Percentiles rank a stretch among this genome's conserved stretches.
phyloP scores from a whole-genome alignment of 2,113 vertebrate species.

The Corythornis vintsioides region DNA sequence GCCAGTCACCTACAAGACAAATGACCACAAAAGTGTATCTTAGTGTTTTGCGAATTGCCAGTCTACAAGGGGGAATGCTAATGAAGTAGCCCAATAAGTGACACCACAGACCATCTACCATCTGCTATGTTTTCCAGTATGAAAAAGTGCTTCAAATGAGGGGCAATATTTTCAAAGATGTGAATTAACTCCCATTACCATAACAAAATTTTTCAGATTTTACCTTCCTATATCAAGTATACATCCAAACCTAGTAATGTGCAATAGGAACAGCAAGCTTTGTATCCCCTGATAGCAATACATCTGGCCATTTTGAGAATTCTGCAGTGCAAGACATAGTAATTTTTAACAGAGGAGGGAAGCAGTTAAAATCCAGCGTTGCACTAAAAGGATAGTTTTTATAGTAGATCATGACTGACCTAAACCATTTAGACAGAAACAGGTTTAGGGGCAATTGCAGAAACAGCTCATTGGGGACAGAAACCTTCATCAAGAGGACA shows the following conservation, averaged over 20 bases:
- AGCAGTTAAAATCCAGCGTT: background rate
- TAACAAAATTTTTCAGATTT: background rate
- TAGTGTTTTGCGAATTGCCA: background rate
- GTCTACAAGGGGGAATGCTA: background rate
- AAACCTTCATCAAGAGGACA: background rate
- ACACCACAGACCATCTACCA: background rate
- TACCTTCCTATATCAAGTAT: background rate
- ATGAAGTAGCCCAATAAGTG: background rate
- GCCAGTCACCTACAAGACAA: background rate
- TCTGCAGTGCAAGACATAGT: background rate
- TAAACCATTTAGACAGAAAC: background rate
- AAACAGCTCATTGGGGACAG: background rate
- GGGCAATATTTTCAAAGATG: background rate
- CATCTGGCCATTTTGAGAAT: background rate
- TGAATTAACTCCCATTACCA: background rate
- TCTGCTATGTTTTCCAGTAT: background rate
- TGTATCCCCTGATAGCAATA: background rate
- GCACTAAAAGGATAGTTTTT: background rate
- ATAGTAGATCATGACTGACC: background rate
- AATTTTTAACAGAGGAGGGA: background rate
- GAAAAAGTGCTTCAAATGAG: background rate
- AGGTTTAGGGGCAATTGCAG: background rate
- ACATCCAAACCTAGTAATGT: background rate
- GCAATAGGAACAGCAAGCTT: background rate
- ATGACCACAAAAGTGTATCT: background rate